phyloP scores from a whole-genome alignment of 2,113 vertebrate species.

The Sphaerodactylus townsendi region DNA sequence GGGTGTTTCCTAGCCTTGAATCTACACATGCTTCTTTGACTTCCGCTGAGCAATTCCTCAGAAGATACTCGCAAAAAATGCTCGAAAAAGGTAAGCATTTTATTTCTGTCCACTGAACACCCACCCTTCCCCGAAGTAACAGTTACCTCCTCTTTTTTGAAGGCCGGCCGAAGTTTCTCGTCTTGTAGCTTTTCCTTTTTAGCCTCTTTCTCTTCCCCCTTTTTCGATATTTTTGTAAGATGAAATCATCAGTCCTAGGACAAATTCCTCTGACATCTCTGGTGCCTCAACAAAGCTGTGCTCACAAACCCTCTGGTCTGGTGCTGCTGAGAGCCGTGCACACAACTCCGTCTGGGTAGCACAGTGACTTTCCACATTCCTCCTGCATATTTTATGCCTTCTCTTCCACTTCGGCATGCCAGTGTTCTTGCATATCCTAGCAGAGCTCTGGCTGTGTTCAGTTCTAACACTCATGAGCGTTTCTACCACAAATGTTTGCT shows the following conservation, averaged over 20 bases:
- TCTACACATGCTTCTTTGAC: too few relatives aligned
- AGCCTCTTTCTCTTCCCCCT: slow-evolving; percentile 80
- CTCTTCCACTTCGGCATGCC: neutral
- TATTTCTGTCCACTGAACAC: neutral
- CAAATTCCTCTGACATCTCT: neutral
- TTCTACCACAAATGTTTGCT: neutral
- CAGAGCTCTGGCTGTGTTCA: neutral
- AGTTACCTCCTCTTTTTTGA: slow-evolving; percentile 80
- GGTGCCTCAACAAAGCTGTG: slow-evolving; percentile 35
- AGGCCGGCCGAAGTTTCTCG: slow-evolving; percentile 66
- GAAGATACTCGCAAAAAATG: neutral
- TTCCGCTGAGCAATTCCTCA: slow-evolving; percentile 18
- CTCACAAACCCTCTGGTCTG: slow-evolving; percentile 12
- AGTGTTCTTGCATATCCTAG: slow-evolving; percentile 26
- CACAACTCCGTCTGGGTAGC: slow-evolving; percentile 3
- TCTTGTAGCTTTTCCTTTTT: slow-evolving; percentile 73
- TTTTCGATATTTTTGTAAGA: slow-evolving; percentile 59
- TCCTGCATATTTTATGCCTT: neutral
- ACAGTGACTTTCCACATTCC: neutral
- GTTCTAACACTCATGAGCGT: slow-evolving; percentile 9
- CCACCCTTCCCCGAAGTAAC: neutral
- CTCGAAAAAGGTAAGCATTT: neutral
- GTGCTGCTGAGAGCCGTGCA: slow-evolving; percentile 31
- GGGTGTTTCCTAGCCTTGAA: neutral
- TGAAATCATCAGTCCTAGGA: slow-evolving; percentile 20